Conservation (phyloP, 92 coral and sea anemone species). For the Paragorgia papillata region DNA sequence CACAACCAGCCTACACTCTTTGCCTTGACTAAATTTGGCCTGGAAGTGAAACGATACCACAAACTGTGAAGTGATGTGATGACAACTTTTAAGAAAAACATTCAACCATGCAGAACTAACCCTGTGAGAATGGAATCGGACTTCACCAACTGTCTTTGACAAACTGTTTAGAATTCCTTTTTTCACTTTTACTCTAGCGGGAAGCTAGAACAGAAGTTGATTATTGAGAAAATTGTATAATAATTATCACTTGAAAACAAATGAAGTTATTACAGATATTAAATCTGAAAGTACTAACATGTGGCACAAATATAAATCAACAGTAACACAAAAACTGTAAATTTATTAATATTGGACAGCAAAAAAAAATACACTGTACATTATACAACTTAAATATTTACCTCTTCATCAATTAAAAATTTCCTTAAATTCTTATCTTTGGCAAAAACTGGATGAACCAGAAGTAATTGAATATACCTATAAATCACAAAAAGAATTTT, state of each 20-base stretch:
- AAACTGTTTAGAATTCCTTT: constrained; percentile 77
- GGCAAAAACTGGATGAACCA: constrained; percentile 80
- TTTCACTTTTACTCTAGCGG: constrained; percentile 87
- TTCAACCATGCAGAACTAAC: constrained; percentile 24
- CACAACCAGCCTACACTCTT: too few relatives aligned
- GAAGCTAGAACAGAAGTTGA: too few relatives aligned
- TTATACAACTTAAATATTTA: too few relatives aligned
- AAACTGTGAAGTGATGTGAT: too few relatives aligned
- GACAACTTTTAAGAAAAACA: too few relatives aligned
- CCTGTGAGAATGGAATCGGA: constrained; percentile 81
- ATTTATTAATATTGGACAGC: too few relatives aligned
- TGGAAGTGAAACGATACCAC: too few relatives aligned
- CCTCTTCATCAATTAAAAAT: constrained; percentile 90
- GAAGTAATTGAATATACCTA: constrained; percentile 84
- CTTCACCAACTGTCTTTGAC: constrained; percentile 84
- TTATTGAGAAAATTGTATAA: constrained; percentile 4
- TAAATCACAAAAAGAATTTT: neutral
- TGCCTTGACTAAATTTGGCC: too few relatives aligned
- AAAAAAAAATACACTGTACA: too few relatives aligned
- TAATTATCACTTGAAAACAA: neutral
- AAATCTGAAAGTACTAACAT: too few relatives aligned
- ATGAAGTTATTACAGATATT: neutral
- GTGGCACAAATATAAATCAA: too few relatives aligned
- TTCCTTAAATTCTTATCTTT: constrained; percentile 84
- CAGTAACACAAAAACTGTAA: too few relatives aligned